These are phyloP conservation scores for Muscicapa comitata DNA, from an alignment of 2,797 vertebrate species.

Conservation along the genomic window DNA sequence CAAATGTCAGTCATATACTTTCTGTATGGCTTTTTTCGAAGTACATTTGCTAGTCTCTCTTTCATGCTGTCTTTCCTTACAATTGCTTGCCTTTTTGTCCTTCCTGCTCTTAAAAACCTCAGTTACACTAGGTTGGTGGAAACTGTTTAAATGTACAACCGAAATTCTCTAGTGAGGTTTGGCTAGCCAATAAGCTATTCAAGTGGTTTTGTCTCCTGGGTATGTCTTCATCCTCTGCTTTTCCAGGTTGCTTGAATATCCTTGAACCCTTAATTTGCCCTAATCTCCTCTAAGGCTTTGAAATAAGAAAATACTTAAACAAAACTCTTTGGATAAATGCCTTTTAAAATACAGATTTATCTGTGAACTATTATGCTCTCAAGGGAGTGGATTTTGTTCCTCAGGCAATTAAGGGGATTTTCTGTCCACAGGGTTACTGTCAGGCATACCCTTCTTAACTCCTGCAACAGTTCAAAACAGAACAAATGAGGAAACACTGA, in stretches of 20 bases:
- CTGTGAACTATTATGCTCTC: neutral
- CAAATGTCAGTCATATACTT: neutral
- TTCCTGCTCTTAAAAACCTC: neutral
- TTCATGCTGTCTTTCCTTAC: neutral
- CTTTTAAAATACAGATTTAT: conserved; percentile 25
- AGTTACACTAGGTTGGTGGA: neutral
- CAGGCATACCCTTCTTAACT: neutral
- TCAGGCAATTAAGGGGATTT: neutral
- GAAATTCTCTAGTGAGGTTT: conserved; percentile 47
- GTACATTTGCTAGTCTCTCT: neutral
- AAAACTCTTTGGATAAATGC: conserved; percentile 6
- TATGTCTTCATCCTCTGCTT: conserved; percentile 49
- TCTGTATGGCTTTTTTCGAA: neutral
- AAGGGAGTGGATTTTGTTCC: neutral
- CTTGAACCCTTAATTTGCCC: conserved; percentile 48
- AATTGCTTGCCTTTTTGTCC: conserved; percentile 26
- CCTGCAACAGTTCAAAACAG: neutral
- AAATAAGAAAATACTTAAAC: conserved; percentile 47
- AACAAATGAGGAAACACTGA: neutral
- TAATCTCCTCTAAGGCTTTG: conserved; percentile 43
- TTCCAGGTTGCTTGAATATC: conserved; percentile 48
- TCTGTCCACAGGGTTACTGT: neutral
- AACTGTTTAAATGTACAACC: conserved; percentile 8
- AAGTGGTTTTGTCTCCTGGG: conserved; percentile 38
- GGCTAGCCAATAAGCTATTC: conserved; percentile 18